Conservation (phyloP, 1,140 invertebrate genomes). For the Zaprionus tsacasi region DNA sequence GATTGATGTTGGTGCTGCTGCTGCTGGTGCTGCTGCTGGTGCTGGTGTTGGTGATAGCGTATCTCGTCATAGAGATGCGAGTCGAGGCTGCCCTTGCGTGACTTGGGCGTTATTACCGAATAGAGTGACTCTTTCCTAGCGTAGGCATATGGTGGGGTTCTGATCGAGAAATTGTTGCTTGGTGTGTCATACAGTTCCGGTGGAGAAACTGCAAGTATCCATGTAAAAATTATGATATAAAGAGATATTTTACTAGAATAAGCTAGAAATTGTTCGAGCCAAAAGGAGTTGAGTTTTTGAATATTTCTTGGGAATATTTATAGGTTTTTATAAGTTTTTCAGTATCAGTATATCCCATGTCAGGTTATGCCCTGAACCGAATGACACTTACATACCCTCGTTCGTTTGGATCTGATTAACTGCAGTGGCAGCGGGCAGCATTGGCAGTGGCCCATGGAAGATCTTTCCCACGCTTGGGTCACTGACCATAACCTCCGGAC, state of each 20-base stretch:
- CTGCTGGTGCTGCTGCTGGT: slow-evolving; percentile 32
- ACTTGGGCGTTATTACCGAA: slow-evolving; percentile 75
- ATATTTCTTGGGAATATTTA: too few species aligned
- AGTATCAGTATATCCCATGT: too few species aligned
- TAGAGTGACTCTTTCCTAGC: slow-evolving; percentile 80
- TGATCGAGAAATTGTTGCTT: slow-evolving; percentile 76
- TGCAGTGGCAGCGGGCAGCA: slow-evolving; percentile 45
- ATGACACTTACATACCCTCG: slow-evolving; percentile 84
- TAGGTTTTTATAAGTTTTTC: too few species aligned
- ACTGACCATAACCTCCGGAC: slow-evolving; percentile 57
- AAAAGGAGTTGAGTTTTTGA: too few species aligned
- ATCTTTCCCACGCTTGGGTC: slow-evolving; percentile 61
- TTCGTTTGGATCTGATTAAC: slow-evolving; percentile 49
- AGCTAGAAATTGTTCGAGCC: slow-evolving; percentile 8
- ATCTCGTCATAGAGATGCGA: slow-evolving; percentile 82
- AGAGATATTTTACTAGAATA: too few species aligned
- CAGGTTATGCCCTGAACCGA: slow-evolving; percentile 30
- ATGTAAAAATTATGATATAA: neutral
- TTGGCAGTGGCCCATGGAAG: slow-evolving; percentile 75
- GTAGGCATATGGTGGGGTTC: slow-evolving; percentile 72
- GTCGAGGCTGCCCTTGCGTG: slow-evolving; percentile 77
- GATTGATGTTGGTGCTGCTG: slow-evolving; percentile 25
- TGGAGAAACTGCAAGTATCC: slow-evolving; percentile 43
- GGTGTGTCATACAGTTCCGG: slow-evolving; percentile 80
- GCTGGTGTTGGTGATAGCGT: slow-evolving; percentile 68